Conservation (phyloP, 1,140 invertebrate genomes). For the Drosophila equinoxialis region DNA sequence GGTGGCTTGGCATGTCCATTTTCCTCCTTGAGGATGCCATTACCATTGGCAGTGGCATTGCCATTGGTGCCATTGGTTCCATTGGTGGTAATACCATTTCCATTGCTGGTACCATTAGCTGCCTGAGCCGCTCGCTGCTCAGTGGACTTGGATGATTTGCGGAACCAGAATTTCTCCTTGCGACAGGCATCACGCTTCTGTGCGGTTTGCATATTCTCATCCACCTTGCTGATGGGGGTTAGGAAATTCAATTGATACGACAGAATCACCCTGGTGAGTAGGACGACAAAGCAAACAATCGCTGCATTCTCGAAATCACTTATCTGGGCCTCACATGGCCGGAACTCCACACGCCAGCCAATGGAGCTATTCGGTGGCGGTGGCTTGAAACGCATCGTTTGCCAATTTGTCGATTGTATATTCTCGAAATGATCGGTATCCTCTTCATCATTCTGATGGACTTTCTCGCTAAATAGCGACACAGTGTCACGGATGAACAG, state of each 20-base stretch:
- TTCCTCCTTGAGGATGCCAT: conserved; percentile 23
- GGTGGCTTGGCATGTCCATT: conserved; percentile 20
- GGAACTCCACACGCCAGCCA: conserved; percentile 99
- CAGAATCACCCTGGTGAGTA: conserved; percentile 97
- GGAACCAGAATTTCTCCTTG: conserved; percentile 95
- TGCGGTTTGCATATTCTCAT: conserved; percentile 98
- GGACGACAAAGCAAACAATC: conserved; percentile 98
- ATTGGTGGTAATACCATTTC: conserved; percentile 48
- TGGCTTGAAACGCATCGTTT: conserved; percentile 99
- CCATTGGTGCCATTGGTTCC: not conserved
- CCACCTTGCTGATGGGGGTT: conserved; percentile 98
- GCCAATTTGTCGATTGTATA: conserved; percentile 99
- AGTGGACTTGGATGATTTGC: conserved; percentile 86
- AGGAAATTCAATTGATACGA: conserved; percentile 98
- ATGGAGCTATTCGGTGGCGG: conserved; percentile 97
- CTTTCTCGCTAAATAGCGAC: conserved; percentile 97
- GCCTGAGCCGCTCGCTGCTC: conserved; percentile 57
- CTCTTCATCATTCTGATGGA: conserved; percentile 95
- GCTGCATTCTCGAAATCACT: conserved; percentile 99
- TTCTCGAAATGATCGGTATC: conserved; percentile 99
- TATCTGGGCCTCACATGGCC: conserved; percentile 98
- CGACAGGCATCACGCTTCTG: conserved; percentile 94
- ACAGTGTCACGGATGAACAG: conserved; percentile 99
- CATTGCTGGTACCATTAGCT: conserved; percentile 61
- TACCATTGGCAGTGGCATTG: not conserved